Conservation (phyloP, 1,140 invertebrate species). For the Proctacanthus coquilletti region DNA sequence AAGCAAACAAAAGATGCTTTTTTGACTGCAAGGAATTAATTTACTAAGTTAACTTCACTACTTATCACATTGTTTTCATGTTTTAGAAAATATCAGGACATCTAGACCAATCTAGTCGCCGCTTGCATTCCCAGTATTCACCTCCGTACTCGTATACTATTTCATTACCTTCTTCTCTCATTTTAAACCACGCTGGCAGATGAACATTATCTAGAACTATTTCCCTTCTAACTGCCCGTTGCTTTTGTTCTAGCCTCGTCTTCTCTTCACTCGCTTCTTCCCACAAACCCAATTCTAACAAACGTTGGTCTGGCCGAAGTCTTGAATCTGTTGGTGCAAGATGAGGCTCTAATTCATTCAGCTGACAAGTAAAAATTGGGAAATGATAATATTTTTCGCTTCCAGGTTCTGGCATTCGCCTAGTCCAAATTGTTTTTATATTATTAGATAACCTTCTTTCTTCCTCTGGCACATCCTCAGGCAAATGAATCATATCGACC, state of each 20-base stretch:
- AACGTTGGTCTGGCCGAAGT: constrained; percentile 75
- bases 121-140: constrained; percentile 84
- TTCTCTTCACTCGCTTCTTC: constrained; percentile 88
- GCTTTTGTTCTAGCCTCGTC: not conserved
- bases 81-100: constrained; percentile 48
- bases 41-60: too few species aligned
- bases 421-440: constrained; percentile 2
- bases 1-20: too few species aligned
- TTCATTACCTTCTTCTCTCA: constrained; percentile 41
- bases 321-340: constrained; percentile 90
- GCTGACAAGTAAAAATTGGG: constrained; percentile 77
- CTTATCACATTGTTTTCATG: too few species aligned
- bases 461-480: too few species aligned
- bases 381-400: constrained; percentile 73
- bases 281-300: constrained; percentile 91
- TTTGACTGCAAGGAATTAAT: too few species aligned
- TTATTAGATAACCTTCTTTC: too few species aligned
- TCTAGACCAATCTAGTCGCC: constrained; percentile 64
- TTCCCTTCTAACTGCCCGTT: not conserved
- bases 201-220: too few species aligned
- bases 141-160: constrained; percentile 67
- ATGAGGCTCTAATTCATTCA: constrained; percentile 82
- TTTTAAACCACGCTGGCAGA: too few species aligned
- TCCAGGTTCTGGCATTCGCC: not conserved
- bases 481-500: too few species aligned